These are phyloP conservation scores for Cephus runcator DNA, from an alignment of 2,888 invertebrate genomes.

Conservation along the genomic window DNA sequence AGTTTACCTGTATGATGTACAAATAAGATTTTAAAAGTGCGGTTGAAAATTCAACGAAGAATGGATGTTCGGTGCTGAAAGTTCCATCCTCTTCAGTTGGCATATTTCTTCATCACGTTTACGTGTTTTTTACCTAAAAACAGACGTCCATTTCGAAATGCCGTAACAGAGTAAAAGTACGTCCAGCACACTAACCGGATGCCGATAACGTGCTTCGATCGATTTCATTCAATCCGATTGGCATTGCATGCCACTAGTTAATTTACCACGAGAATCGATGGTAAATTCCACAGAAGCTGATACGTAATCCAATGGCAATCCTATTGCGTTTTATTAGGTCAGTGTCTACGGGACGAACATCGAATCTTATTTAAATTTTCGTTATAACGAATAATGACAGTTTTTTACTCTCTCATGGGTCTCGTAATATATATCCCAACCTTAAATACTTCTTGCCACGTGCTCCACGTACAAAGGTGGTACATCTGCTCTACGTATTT, in stretches of 20 bases:
- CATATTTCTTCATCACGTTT: not conserved
- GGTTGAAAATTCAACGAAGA: not conserved
- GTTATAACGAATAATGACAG: not conserved
- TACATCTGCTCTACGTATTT: constrained; percentile 55
- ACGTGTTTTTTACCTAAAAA: not conserved
- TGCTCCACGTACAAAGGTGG: constrained; percentile 37
- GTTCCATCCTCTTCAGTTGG: not conserved
- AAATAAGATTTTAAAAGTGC: not conserved
- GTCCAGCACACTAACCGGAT: not conserved
- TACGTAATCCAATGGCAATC: not conserved
- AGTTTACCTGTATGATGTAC: not conserved
- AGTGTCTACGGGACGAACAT: not conserved
- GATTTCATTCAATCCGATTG: not conserved
- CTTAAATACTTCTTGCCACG: not conserved
- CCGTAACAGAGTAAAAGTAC: not conserved
- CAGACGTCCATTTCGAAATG: not conserved
- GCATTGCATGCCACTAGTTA: not conserved
- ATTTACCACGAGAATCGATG: not conserved
- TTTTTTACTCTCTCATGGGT: not conserved
- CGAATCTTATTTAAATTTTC: not conserved
- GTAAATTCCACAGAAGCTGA: not conserved
- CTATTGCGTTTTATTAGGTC: not conserved
- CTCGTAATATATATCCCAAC: not conserved
- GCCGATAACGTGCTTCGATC: not conserved
- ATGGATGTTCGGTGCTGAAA: not conserved